These are phyloP conservation scores for Eumacrocentrus americanus DNA, from an alignment of 2,888 invertebrate genomes.

Conservation along the genomic window DNA sequence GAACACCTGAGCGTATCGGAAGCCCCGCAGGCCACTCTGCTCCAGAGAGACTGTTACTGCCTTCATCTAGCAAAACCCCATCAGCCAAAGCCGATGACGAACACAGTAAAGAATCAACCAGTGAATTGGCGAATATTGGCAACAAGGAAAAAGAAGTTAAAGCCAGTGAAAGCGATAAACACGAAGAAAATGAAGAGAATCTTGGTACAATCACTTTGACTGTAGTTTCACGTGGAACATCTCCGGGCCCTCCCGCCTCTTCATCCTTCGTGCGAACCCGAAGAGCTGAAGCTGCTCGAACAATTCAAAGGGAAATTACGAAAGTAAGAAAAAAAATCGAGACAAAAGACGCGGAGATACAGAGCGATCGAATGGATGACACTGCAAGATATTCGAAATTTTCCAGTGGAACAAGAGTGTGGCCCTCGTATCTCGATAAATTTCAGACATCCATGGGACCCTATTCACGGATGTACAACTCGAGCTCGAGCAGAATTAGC, in stretches of 20 bases:
- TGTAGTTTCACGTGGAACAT: constrained; percentile 78
- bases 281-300: constrained; percentile 75
- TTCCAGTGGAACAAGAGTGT: constrained; percentile 64
- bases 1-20: not conserved
- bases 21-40: not conserved
- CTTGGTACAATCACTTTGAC: constrained; percentile 62
- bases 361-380: constrained; percentile 76
- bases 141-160: constrained; percentile 31
- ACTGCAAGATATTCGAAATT: constrained; percentile 70
- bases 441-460: constrained; percentile 45
- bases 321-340: constrained; percentile 64
- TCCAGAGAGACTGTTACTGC: not conserved
- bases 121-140: constrained; percentile 13
- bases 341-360: constrained; percentile 74
- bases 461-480: constrained; percentile 33
- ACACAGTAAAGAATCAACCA: not conserved
- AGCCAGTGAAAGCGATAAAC: constrained; percentile 30
- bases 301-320: constrained; percentile 73
- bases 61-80: too few species aligned
- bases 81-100: not conserved
- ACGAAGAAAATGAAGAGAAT: constrained; percentile 33
- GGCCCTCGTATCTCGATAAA: constrained; percentile 69
- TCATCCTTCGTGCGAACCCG: constrained; percentile 68
- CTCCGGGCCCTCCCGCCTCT: constrained; percentile 75
- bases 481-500: constrained; percentile 44